Conservation (phyloP, 2,113 vertebrate genomes). For the Todiramphus chloris region DNA sequence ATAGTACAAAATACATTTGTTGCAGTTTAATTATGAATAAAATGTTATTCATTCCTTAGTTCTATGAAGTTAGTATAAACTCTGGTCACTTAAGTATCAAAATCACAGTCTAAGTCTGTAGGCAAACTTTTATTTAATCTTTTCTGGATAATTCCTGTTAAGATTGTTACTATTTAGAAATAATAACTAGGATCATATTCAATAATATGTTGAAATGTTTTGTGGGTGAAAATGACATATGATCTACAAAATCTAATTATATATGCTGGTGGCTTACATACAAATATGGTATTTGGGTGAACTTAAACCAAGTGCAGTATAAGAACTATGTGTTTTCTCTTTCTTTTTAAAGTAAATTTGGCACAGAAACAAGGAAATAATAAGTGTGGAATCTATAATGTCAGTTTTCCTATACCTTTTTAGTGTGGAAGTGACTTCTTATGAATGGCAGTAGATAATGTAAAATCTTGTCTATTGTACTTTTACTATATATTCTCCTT, state of each 20-base stretch:
- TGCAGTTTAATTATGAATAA: background rate
- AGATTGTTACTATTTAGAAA: background rate
- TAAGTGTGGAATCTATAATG: background rate
- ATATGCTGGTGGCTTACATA: background rate
- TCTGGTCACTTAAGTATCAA: background rate
- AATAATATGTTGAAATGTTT: background rate
- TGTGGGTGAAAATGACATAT: background rate
- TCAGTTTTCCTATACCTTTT: background rate
- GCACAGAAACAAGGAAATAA: background rate
- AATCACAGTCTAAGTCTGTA: background rate
- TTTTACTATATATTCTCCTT: conserved; percentile 15
- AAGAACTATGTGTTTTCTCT: background rate
- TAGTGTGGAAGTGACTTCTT: background rate
- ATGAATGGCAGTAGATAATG: background rate
- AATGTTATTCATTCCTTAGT: background rate
- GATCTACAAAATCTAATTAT: background rate
- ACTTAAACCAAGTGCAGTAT: background rate
- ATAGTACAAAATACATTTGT: background rate
- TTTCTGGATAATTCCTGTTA: background rate
- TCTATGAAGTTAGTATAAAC: background rate
- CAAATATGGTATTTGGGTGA: background rate
- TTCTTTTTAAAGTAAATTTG: background rate
- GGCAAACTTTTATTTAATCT: background rate
- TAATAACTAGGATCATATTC: background rate
- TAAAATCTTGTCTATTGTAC: background rate